Evolutionary conservation across 2,797 vertebrate genomes (phyloP).

Genomic region (Neosilurus mollespiculum): DNA sequence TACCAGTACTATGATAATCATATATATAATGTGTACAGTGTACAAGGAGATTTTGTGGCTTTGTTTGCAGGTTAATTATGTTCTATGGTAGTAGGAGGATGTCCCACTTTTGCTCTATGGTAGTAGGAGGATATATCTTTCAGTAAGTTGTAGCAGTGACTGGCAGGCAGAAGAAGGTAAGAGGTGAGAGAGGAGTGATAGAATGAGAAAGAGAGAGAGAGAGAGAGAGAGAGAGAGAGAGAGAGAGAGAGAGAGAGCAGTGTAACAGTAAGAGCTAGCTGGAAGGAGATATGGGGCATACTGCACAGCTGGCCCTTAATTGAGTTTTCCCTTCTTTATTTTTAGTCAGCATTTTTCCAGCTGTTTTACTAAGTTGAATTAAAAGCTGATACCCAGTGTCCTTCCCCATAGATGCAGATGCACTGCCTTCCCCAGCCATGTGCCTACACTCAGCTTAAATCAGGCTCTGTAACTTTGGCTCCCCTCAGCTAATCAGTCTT

Average conservation of each 20-base stretch:
- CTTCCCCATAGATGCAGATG: constrained; percentile 33
- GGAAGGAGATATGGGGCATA: constrained; percentile 70
- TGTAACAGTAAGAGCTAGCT: constrained; percentile 53
- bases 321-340: constrained; percentile 65
- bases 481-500: constrained; percentile 3
- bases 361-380: constrained; percentile 65
- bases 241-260: not conserved
- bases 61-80: not conserved
- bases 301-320: constrained; percentile 81
- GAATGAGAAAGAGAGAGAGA: constrained; percentile 40
- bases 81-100: constrained; percentile 52
- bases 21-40: too few relatives aligned
- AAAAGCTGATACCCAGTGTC: constrained; percentile 48
- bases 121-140: constrained; percentile 63
- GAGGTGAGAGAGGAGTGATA: constrained; percentile 56
- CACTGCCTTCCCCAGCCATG: constrained; percentile 18
- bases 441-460: constrained; percentile 23
- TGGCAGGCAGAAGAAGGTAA: constrained; percentile 68
- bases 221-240: constrained; percentile 34
- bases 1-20: not conserved
- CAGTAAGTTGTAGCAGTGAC: constrained; percentile 63
- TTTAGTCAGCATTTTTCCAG: constrained; percentile 76
- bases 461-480: constrained; percentile 15
- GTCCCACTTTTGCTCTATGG: constrained; percentile 36
- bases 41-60: not conserved